Evolutionary conservation across 2,797 vertebrate species (phyloP).

Genomic region (Enteromius viviparus): DNA sequence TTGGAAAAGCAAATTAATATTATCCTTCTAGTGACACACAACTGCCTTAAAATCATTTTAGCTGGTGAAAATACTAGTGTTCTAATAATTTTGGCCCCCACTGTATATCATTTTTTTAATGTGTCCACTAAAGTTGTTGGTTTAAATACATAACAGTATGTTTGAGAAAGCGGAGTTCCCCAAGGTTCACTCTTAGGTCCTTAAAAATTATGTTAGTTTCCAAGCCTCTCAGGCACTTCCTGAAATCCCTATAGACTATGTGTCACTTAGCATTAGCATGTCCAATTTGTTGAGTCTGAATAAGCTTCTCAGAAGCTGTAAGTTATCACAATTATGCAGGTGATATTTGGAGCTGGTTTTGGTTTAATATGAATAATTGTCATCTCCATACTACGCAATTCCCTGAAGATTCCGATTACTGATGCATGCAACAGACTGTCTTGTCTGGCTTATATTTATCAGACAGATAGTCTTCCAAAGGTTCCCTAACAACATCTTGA

Average conservation of each 20-base stretch:
- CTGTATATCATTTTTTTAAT: neutral
- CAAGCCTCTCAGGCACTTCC: slow-evolving; percentile 5
- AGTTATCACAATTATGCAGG: neutral
- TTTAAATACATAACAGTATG: neutral
- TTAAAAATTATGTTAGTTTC: neutral
- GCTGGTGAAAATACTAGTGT: neutral
- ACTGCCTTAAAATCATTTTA: neutral
- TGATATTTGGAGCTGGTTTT: neutral
- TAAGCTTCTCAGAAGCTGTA: neutral
- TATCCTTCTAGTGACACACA: neutral
- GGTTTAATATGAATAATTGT: neutral
- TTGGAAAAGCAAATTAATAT: neutral
- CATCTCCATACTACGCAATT: neutral
- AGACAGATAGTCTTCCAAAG: slow-evolving; percentile 4
- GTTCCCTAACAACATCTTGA: neutral
- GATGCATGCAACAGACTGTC: slow-evolving; percentile 1
- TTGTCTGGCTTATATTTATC: slow-evolving; percentile 24
- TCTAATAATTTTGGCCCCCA: neutral
- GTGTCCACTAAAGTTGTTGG: neutral
- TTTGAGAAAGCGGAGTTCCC: neutral
- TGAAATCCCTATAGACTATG: neutral
- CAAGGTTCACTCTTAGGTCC: slow-evolving; percentile 5
- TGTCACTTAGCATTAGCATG: neutral
- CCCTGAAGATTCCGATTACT: neutral
- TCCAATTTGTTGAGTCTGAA: neutral